Conservation (phyloP, 2,113 vertebrate genomes). For the Barbus barbus region DNA sequence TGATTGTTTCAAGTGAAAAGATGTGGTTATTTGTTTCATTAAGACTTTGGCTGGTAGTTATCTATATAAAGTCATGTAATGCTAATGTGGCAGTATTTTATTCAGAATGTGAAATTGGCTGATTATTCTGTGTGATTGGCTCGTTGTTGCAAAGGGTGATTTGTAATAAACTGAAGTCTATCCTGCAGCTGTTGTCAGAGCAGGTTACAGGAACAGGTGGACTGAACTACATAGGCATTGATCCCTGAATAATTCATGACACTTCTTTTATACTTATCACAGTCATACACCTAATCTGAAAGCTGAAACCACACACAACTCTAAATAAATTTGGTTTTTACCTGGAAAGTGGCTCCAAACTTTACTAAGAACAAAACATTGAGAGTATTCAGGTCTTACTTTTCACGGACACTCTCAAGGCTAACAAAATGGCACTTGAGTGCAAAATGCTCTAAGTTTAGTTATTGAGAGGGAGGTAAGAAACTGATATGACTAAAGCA, state of each 20-base stretch:
- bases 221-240: slow-evolving; percentile 14
- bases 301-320: slow-evolving; percentile 4
- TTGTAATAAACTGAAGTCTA: background rate
- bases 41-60: background rate
- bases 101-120: background rate
- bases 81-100: background rate
- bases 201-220: slow-evolving; percentile 33
- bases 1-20: too few relatives aligned
- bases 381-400: background rate
- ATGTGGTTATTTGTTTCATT: slow-evolving; percentile 8
- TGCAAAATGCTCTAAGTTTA: background rate
- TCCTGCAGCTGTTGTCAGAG: slow-evolving; percentile 28
- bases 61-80: background rate
- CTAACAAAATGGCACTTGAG: background rate
- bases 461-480: background rate
- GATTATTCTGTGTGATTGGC: background rate
- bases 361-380: background rate
- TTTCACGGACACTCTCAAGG: background rate
- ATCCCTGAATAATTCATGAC: slow-evolving; percentile 27
- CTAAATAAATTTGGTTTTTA: background rate
- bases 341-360: background rate
- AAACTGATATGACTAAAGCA: too few relatives aligned
- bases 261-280: slow-evolving; percentile 19
- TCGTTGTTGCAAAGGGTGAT: background rate
- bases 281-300: slow-evolving; percentile 33